Conservation (phyloP, 1,140 invertebrate genomes). For the Armadillidium nasatum region DNA sequence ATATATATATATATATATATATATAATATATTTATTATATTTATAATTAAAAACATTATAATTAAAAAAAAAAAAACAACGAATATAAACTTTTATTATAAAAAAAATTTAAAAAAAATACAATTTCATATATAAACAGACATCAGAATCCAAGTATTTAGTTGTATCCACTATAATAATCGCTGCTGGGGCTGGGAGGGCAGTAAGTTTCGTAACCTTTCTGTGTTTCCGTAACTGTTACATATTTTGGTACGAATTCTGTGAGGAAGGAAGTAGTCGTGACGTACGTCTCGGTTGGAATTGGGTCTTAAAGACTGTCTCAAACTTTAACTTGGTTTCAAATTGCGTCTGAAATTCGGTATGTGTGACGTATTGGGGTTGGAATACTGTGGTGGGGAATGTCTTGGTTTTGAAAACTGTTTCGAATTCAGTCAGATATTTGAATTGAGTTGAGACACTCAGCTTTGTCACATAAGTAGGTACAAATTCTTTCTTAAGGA, state of each 20-base stretch:
- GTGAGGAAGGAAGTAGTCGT: slow-evolving; percentile 27
- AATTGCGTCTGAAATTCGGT: slow-evolving; percentile 28
- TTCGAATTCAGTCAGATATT: not conserved
- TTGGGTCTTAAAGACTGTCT: slow-evolving; percentile 27
- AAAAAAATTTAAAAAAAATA: too few relatives aligned
- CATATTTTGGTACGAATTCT: slow-evolving; percentile 23
- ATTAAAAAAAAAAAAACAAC: too few relatives aligned
- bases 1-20: slow-evolving; percentile 6
- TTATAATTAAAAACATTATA: too few relatives aligned
- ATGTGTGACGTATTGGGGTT: slow-evolving; percentile 26
- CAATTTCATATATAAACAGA: too few relatives aligned
- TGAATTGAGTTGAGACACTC: not conserved
- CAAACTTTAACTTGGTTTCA: slow-evolving; percentile 23
- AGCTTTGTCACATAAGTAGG: not conserved
- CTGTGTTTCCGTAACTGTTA: slow-evolving; percentile 22
- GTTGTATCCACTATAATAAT: too few relatives aligned
- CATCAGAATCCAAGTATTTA: too few relatives aligned
- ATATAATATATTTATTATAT: too few relatives aligned
- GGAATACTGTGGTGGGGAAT: slow-evolving; percentile 10
- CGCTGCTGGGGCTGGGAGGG: too few relatives aligned
- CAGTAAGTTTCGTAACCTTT: slow-evolving; percentile 23
- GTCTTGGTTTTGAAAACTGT: not conserved
- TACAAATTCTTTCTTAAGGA: not conserved
- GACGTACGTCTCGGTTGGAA: slow-evolving; percentile 28
- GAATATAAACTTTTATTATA: too few relatives aligned